Evolutionary conservation across 2,113 vertebrate species (phyloP), one percentile per base, ranked within the genome.

Genomic region (Picathartes gymnocephalus): DNA sequence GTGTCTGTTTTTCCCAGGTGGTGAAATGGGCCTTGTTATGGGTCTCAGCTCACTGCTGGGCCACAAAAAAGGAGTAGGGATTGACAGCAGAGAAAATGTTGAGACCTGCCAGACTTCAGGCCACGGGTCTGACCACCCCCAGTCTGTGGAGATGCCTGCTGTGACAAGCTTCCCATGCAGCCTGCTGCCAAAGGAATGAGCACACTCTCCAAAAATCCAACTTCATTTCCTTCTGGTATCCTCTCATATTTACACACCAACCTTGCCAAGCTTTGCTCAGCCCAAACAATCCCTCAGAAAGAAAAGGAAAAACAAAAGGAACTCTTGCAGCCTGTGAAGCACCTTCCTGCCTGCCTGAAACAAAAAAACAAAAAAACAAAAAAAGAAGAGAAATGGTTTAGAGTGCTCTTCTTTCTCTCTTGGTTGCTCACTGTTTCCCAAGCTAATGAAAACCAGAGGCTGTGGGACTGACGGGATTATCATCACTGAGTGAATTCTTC

Each of bases 181-280:
- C 4, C 0, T 37, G 40, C 65, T 86, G 93, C 93, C 84, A 64
- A 71, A 92, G 84, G 25, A 91, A 89, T 89, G 93, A 94, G 92
- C 93, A 33, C 81, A 62, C 42, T 50, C 69, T 2, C 5, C 0
- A 95, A 50, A 83, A 66, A 94, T 89, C 92, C 89, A 50, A 35
- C 81, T 84, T 91, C 70, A 79, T 94, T 95, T 94, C 90, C 93
- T 90, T 51, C 48, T 91, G 90, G 19, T 94, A 81, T 81, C 74
- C 53, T 79, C 81, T 96, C 84, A 0, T 81, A 81, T 89, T 89
- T 87, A 94, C 44, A n/a, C 84, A 84, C 44, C 85, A 84, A 54
- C 60, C 77, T 84, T 74, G 81, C 92, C 95, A 94, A 94, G 87
- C 77, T 76, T 66, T 79, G 65, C 69, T 71, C 50, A 83, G 87